Base-by-base conservation (phyloP, 2,113 vertebrate species). In the Casuarius casuarius region DNA sequence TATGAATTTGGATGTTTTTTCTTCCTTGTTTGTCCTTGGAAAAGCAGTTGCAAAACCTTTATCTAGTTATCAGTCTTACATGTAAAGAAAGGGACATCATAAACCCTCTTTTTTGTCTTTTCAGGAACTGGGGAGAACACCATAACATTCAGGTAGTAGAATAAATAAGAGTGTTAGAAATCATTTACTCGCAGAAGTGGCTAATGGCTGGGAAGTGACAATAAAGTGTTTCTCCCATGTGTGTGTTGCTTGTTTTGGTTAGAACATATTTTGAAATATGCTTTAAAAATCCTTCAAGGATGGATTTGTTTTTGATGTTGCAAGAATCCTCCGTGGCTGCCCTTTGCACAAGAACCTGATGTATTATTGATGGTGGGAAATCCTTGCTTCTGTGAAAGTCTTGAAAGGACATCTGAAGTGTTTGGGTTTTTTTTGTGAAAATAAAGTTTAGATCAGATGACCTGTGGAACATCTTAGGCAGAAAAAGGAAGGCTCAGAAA, bases 301-400 rank as follows among this genome's bases (percentile, higher is more conserved):
- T 92, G 76, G 56, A 46, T 89, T 94, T 97, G 89, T 94, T 96
- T 96, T 86, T 83, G 89, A 87, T 96, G 96, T 97, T 74, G 96
- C 96, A 97, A 97, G 90, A 85, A 76, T 87, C 80, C 86, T 96
- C 59, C 28, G 54, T 95, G 93, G 87, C 90, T 97, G 97, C 92
- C 93, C 93, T 97, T 97, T 97, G 94, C 89, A 95, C 90, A 94
- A 91, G 95, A 96, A 87, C 70, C 91, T 89, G 72, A 68, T 85
- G 59, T 90, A 73, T 95, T 63, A 77, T 70, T 76, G 74, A 17
- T 48, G 71, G 87, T 87, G 59, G 78, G 94, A 96, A 97, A 88
- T 91, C 59, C 86, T 95, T 82, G n/a, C 54, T 97, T 96, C 93
- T 70, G 89, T 90, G 92, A 96, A 96, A 96, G 89, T 91, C 87